Base-by-base conservation (phyloP, 1,140 invertebrate genomes). In the Diorhabda sublineata region DNA sequence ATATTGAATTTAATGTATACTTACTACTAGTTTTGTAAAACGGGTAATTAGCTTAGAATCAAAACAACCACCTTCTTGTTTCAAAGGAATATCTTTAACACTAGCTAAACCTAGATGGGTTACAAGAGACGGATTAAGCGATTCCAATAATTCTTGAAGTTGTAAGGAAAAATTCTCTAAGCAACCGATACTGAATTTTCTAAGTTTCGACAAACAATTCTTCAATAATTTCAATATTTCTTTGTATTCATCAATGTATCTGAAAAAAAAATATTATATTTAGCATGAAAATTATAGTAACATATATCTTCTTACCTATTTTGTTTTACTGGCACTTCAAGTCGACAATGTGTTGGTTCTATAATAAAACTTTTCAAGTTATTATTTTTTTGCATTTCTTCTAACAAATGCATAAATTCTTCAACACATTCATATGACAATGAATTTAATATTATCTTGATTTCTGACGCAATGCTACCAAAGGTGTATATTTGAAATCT, bases 311-410 rank as follows among this genome's bases (percentile, higher is more conserved):
- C 61, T 66, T 69, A 67, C 45, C 68, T 61, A 56, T 71, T 73
- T 52, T 69, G 64, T 42, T 62, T 61, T 44, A 66, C 63, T 45
- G 68, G 64, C 11, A 73, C 61, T 64, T 78, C 72, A 45, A 80
- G 72, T 66, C 73, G 71, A 59, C 78, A 80, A 73, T 78, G 77
- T 6, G 73, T 73, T 8, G 80, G 80, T 75, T 81, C 76, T 11
- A 81, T 64, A 42, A 77, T 72, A 44, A 81, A 70, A 26, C 75
- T 74, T 63, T 70, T 74, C 42, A 81, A 65, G 72, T 79, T 78
- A 62, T 77, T 76, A 71, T 78, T 81, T 45, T 71, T 57, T 44
- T 64, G 69, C 57, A 81, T 67, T 60, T 71, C 42, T 69, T 73
- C 68, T 64, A 80, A 61, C 61, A 81, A 71, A 59, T 67, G 42